phyloP scores from a whole-genome alignment of 2,113 vertebrate genomes.

The Puntigrus tetrazona region DNA sequence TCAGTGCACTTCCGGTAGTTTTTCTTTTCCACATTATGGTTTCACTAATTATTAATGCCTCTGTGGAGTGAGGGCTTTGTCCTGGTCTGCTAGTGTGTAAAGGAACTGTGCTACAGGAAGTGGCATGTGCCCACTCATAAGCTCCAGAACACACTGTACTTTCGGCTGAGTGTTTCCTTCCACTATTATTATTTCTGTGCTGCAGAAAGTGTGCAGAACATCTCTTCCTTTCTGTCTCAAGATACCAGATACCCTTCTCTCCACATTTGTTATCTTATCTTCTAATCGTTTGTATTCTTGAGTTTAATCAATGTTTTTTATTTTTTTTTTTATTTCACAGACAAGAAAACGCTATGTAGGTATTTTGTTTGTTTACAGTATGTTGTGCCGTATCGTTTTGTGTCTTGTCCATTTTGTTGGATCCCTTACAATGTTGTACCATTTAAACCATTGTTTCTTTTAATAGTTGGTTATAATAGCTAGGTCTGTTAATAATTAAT shows the following conservation, averaged over 20 bases:
- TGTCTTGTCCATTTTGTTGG: background rate
- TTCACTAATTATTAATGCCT: slow-evolving; percentile 13
- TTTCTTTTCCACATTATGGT: background rate
- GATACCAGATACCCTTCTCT: background rate
- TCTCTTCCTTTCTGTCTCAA: background rate
- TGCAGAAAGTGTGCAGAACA: slow-evolving; percentile 14
- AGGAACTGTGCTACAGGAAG: background rate
- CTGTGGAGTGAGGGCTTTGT: background rate
- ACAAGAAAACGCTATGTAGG: background rate
- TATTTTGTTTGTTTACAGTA: background rate
- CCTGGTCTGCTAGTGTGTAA: background rate
- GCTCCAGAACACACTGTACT: slow-evolving; percentile 23
- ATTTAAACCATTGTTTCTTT: background rate
- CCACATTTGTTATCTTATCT: background rate
- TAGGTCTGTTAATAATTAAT: background rate
- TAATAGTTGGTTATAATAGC: slow-evolving; percentile 3
- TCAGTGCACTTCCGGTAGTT: background rate
- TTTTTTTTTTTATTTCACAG: background rate
- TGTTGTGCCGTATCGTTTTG: background rate
- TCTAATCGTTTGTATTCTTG: background rate
- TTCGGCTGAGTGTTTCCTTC: background rate
- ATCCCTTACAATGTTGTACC: background rate
- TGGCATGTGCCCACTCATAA: slow-evolving; percentile 19
- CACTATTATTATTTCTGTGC: slow-evolving; percentile 16
- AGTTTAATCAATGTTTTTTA: background rate